A percentile compares a stretch with the other conserved stretches of the same genome.
These are phyloP conservation scores for Hipposideros armiger DNA, from an alignment of 2,113 vertebrate species.

Conservation along the genomic window DNA sequence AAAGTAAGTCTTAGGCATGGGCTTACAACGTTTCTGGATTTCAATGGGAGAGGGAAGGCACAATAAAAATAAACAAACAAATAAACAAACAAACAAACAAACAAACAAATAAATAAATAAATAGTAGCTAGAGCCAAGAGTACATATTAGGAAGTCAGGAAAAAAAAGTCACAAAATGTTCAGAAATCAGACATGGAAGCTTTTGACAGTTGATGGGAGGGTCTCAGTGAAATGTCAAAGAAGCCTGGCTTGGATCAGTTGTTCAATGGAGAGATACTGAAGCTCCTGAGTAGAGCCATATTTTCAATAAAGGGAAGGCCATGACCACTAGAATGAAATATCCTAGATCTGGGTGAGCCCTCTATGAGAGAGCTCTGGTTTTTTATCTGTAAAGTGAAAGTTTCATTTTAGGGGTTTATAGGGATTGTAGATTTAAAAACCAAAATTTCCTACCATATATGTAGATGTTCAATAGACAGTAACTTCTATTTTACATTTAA, in stretches of 20 bases:
- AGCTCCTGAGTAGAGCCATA: background rate
- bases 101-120: background rate
- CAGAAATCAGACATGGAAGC: background rate
- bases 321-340: background rate
- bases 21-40: background rate
- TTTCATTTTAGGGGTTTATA: background rate
- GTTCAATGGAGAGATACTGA: background rate
- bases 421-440: slow-evolving; percentile 1
- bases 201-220: background rate
- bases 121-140: background rate
- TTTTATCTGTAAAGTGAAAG: background rate
- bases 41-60: background rate
- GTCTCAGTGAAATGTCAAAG: background rate
- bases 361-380: background rate
- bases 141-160: background rate
- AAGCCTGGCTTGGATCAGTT: background rate
- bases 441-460: background rate
- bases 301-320: background rate
- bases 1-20: background rate
- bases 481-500: slow-evolving; percentile 21
- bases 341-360: background rate
- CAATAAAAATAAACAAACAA: background rate
- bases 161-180: background rate
- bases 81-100: background rate
- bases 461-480: background rate